Percentiles rank a stretch among this genome's conserved stretches.
Evolutionary conservation across 2,888 invertebrate species (phyloP).

Genomic region (Periphyllus acericola): DNA sequence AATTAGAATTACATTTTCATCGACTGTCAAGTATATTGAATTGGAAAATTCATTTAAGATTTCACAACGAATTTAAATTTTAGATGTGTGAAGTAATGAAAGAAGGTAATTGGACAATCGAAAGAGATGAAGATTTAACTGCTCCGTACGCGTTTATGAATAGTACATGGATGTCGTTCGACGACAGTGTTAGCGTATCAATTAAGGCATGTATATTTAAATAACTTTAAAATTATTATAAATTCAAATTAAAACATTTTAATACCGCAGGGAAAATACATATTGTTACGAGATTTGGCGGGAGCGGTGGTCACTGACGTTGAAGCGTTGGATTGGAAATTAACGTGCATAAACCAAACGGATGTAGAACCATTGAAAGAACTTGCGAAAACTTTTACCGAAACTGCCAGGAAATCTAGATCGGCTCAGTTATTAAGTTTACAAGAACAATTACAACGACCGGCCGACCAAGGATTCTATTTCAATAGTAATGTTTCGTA

Average conservation of each 20-base stretch:
- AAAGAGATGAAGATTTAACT: conserved; percentile 81
- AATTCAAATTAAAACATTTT: not conserved
- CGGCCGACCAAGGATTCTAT: conserved; percentile 54
- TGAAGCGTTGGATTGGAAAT: conserved; percentile 72
- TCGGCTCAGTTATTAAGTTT: conserved; percentile 75
- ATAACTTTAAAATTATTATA: not conserved
- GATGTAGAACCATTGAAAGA: conserved; percentile 64
- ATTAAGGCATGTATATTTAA: conserved; percentile 73
- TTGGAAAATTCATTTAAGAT: not conserved
- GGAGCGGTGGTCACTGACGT: conserved; percentile 74
- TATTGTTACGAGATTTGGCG: conserved; percentile 76
- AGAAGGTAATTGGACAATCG: conserved; percentile 77
- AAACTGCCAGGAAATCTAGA: conserved; percentile 73
- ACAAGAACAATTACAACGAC: conserved; percentile 70
- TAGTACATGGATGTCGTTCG: conserved; percentile 80
- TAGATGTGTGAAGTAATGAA: conserved; percentile 71
- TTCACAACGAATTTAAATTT: not conserved
- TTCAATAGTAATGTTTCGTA: conserved; percentile 38
- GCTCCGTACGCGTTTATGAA: conserved; percentile 81
- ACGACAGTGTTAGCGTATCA: conserved; percentile 77
- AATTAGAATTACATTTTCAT: conserved; percentile 44
- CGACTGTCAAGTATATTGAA: not conserved
- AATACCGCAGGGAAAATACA: conserved; percentile 74
- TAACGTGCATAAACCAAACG: conserved; percentile 63
- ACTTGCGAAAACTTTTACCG: conserved; percentile 66